These are phyloP conservation scores for Scaptomyza reducta DNA, from an alignment of 2,888 invertebrate species.

Conservation along the genomic window DNA sequence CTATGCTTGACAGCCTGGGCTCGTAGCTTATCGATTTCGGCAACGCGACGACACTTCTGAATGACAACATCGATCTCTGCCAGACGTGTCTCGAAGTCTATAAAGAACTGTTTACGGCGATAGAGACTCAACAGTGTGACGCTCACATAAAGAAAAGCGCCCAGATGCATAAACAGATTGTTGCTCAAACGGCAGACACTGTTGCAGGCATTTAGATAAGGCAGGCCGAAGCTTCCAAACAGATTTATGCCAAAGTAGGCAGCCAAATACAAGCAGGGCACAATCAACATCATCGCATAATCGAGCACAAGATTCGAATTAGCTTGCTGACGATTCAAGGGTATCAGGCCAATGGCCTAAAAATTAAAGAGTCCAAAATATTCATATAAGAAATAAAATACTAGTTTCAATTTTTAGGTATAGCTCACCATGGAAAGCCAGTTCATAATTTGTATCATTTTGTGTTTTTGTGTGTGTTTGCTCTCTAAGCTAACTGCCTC, in stretches of 20 bases:
- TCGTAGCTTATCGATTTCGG: constrained; percentile 57
- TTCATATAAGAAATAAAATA: not conserved
- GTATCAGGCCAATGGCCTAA: constrained; percentile 79
- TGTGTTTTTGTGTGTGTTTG: constrained; percentile 11
- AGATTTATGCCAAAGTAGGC: constrained; percentile 70
- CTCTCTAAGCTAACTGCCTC: constrained; percentile 29
- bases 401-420: not conserved
- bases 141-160: constrained; percentile 77
- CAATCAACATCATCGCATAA: constrained; percentile 74
- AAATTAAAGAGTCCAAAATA: not conserved
- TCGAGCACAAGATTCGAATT: constrained; percentile 63
- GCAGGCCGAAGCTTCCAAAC: constrained; percentile 44
- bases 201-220: constrained; percentile 64
- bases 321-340: constrained; percentile 72
- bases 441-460: constrained; percentile 71
- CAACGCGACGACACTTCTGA: constrained; percentile 68
- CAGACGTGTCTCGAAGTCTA: constrained; percentile 72
- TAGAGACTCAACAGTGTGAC: constrained; percentile 69
- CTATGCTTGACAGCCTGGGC: constrained; percentile 55
- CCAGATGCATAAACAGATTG: constrained; percentile 78
- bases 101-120: constrained; percentile 80
- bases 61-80: constrained; percentile 76
- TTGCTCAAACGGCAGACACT: constrained; percentile 78
- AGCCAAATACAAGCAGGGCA: constrained; percentile 73
- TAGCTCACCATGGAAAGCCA: constrained; percentile 66